These are phyloP conservation scores for Prorops nasuta DNA, from an alignment of 1,140 invertebrate genomes.

Conservation along the genomic window DNA sequence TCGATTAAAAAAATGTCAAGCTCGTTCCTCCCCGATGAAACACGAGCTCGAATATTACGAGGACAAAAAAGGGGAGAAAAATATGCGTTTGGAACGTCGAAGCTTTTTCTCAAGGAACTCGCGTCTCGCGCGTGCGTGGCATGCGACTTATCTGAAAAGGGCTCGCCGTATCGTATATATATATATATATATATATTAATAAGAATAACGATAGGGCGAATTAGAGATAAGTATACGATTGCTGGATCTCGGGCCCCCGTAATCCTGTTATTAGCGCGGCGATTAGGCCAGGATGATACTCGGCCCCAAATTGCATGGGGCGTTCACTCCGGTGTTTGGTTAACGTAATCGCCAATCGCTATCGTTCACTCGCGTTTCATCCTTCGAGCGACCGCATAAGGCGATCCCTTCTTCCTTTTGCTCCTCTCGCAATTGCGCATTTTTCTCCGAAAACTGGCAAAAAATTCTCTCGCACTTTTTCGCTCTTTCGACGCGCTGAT, in stretches of 20 bases:
- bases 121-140: too few species aligned
- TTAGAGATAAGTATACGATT: slow-evolving; percentile 48
- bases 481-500: background rate
- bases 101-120: too few species aligned
- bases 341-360: slow-evolving; percentile 46
- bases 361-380: slow-evolving; percentile 19
- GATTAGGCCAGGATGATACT: slow-evolving; percentile 41
- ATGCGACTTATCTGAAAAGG: too few species aligned
- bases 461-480: background rate
- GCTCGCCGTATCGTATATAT: too few species aligned
- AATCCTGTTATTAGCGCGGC: slow-evolving; percentile 46
- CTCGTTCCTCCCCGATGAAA: too few species aligned
- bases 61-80: too few species aligned
- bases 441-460: too few species aligned
- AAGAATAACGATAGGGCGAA: slow-evolving; percentile 45
- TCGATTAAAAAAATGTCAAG: too few species aligned
- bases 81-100: too few species aligned
- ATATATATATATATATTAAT: too few species aligned
- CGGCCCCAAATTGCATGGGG: slow-evolving; percentile 44
- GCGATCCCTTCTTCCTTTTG: slow-evolving; percentile 5
- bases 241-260: slow-evolving; percentile 27
- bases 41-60: too few species aligned
- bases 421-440: slow-evolving; percentile 4
- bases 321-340: slow-evolving; percentile 43
- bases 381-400: slow-evolving; percentile 5